Base-by-base conservation (phyloP, 2,888 invertebrate species). In the Tipula unca region DNA sequence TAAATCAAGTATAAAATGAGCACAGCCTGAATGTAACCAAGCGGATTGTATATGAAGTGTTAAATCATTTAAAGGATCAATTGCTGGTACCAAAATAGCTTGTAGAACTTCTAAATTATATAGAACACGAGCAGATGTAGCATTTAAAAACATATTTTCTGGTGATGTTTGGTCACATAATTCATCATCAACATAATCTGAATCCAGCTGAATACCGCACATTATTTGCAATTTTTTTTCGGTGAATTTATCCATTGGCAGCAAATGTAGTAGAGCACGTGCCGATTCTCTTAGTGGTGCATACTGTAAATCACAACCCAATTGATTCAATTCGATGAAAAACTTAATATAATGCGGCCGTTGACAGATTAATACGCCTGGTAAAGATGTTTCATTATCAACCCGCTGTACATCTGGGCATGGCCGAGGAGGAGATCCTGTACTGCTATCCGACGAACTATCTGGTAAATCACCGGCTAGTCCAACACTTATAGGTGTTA, bases 381-480 rank as follows among this genome's bases (percentile, higher is more conserved):
- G 98, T 87, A 99, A 91, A 87, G 95, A 95, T 89, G 95, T 95
- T 91, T 99, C 99, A 0, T 96, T 96, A 89, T 97, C 97, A 20
- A 94, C 91, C 88, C 95, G 95, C 84, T 95, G 94, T 87, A 95
- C 94, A 89, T 96, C 96, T 2, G 90, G 89, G 88, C 95, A 96
- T 0, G 95, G 95, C 89, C 96, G 94, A 87, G 97, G 97, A 1
- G 98, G 98, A 0, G 98, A 98, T 1, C 97, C 96, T 1, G 97
- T 96, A 86, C 98, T 98, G 88, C 98, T 98, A 90, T 98, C 98
- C 86, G 97, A 97, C 89, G 97, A 97, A 86, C 97, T 97, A 89
- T 98, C 99, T 86, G 96, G 96, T 84, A 36, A 39, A 86, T 96
- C 96, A 88, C 96, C 95, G 29, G 94, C 94, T 89, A 94, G 91